Base-by-base conservation (phyloP, 2,113 vertebrate genomes). In the Heterotilapia buettikoferi region DNA sequence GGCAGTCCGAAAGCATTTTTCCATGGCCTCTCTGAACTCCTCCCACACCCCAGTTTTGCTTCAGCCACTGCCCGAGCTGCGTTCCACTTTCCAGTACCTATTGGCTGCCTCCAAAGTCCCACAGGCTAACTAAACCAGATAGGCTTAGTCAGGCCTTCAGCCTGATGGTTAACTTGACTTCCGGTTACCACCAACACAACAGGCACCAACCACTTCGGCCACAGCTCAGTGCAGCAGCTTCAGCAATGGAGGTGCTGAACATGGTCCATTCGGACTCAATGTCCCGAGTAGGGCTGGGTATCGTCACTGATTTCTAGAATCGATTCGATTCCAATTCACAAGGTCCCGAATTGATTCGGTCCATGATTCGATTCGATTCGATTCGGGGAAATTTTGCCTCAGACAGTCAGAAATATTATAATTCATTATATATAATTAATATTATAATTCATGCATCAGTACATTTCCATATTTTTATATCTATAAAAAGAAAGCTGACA, bases 1-100 rank as follows among this genome's bases (percentile, higher is more conserved):
- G 19, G 19, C 10, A 66, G 61, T 66, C 61, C 4, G 0, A 38
- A 38, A 66, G 10, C 19, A 10, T 66, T 8, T 38, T 66, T 66
- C 10, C 61, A 66, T 38, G 61, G 61, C 19, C 33, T 66, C 10
- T 66, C 33, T 66, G 31, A 66, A 66, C 18, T 66, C 61, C 61
- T 38, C 33, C 61, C 19, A 38, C 19, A 13, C 6, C 19, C 61
- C 19, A 66, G 61, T 66, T 66, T 66, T n/a, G 18, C 33, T 63
- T 38, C 61, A 38, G 61, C 31, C 61, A n/a, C 61, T 66, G 4
- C 16, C 31, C 1, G 0, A 36, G 31, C 31, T 6, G 1, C 1
- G 6, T 66, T 66, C 9, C 31, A 36, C 61, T 38, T 38, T n/a
- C 21, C 38, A 38, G 19, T 38, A 38, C 33, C 4, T 21, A 66